Conservation (phyloP, 2,113 vertebrate genomes). For the Taurulus bubalis region DNA sequence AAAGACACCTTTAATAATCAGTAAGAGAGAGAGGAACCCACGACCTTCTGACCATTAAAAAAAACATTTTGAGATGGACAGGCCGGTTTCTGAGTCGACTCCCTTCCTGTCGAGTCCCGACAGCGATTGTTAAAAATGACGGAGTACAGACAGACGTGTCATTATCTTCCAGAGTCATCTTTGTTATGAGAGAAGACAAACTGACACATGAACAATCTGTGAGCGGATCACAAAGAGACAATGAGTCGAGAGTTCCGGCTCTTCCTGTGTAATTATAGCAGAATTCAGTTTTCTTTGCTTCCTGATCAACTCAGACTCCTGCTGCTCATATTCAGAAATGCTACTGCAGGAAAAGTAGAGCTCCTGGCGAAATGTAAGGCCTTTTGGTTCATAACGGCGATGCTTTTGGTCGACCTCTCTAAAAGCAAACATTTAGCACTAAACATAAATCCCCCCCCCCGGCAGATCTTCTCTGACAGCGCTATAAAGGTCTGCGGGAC, state of each 20-base stretch:
- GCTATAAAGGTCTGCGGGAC: background rate
- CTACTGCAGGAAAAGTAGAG: background rate
- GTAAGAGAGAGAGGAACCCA: background rate
- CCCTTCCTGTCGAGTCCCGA: background rate
- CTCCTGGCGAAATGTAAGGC: background rate
- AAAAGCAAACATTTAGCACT: background rate
- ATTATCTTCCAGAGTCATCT: constrained; percentile 24
- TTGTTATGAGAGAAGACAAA: background rate
- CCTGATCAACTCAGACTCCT: background rate
- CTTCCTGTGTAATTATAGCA: constrained; percentile 25
- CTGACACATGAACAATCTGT: constrained; percentile 9
- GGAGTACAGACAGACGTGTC: constrained; percentile 5
- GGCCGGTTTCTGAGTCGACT: background rate
- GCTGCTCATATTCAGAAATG: background rate
- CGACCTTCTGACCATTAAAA: background rate
- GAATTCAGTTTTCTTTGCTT: background rate
- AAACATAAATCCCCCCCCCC: background rate
- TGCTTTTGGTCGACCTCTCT: background rate
- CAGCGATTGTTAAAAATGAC: constrained; percentile 8
- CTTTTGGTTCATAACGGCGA: background rate
- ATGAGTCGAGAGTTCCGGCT: background rate
- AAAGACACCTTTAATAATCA: background rate
- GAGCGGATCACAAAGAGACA: constrained; percentile 23
- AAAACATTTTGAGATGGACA: background rate
- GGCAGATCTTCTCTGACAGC: background rate